Base-by-base conservation (phyloP, 2,797 vertebrate genomes). In the Bufotes viridis region DNA sequence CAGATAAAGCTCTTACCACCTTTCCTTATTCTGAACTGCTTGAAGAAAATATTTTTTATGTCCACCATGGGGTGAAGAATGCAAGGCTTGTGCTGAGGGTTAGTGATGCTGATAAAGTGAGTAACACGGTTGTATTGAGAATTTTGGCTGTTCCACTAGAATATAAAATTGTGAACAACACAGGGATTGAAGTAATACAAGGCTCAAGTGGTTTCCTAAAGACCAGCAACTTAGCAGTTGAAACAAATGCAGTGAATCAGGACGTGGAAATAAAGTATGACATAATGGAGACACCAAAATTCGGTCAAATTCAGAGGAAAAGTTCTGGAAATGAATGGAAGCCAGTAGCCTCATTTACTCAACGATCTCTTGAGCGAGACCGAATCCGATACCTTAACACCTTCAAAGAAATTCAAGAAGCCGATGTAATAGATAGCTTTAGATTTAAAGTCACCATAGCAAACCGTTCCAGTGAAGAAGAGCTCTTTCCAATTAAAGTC, bases 81-180 rank as follows among this genome's bases (percentile, higher is more conserved):
- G 96, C 97, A 22, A 95, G 96, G 90, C 96, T 98, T 90, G 96
- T 97, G 88, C 92, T 99, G 53, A 95, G 97, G 93, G 97, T 97
- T 7, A 96, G 94, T 0, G 97, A 99, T 90, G 96, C 96, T 24
- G 96, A 97, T 90, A 97, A 97, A 90, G 95, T 97, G 82, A 98
- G 97, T 92, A 98, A 97, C 91, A 97, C 96, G 0, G 95, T 96
- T 12, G 97, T 99, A 69, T 93, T 98, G 60, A 92, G 95, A 86
- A 92, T 99, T 87, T 95, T 96, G 93, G 96, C 97, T 12, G 74
- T 97, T 85, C 92, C 94, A 9, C 93, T 97, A 89, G 94, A 97
- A 89, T 97, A 96, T 91, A 94, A 94, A 92, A 92, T 98, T 85
- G 92, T 92, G 60, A 97, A 94, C 90, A 97, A 96, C 90, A 97